Base-by-base conservation (phyloP, 2,797 vertebrate genomes). In the Rhinatrema bivittatum region DNA sequence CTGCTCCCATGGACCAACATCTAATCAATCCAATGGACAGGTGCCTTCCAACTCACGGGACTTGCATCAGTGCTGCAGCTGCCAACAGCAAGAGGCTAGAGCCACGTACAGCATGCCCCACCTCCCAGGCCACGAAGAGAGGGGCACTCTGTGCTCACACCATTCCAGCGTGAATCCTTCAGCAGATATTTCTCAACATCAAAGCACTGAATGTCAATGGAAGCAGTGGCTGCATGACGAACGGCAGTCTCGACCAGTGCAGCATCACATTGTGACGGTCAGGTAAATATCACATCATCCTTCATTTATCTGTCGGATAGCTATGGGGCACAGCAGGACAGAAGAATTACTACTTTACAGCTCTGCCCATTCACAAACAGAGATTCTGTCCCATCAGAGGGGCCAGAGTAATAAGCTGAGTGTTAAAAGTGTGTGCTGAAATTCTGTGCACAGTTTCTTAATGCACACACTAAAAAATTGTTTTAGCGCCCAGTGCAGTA, bases 191-290 rank as follows among this genome's bases (percentile, higher is more conserved):
- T 79, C 79, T 2, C n/a, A n/a, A n/a, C 75, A 74, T 0, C 78
- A 69, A 2, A 61, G 62, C 25, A 54, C 70, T 0, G 81, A 79
- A 25, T 76, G 62, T 10, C 70, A 84, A 29, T 91, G 89, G 90
- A 82, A 91, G 40, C 85, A 86, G 22, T 88, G 85, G 63, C 81
- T 86, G 16, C 85, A 81, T 0, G 72, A 88, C 18, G 72, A 79
- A 40, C 73, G 50, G 42, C 54, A 79, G 12, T 68, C 75, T 12
- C 89, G 78, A 38, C 70, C 85, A 0, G 52, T 79, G 33, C 93
- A 90, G 62, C 85, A 68, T 5, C 92, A 93, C 1, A 57, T 90
- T 31, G 89, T 93, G 50, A 88, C 90, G 7, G 85, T 93, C 39
- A 91, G 93, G 95, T 98, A 68, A 72, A 68, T 13, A 25, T 11